A percentile compares a stretch with the other conserved stretches of the same genome.
phyloP scores from a whole-genome alignment of 2,888 invertebrate genomes.

The Acronicta alni region DNA sequence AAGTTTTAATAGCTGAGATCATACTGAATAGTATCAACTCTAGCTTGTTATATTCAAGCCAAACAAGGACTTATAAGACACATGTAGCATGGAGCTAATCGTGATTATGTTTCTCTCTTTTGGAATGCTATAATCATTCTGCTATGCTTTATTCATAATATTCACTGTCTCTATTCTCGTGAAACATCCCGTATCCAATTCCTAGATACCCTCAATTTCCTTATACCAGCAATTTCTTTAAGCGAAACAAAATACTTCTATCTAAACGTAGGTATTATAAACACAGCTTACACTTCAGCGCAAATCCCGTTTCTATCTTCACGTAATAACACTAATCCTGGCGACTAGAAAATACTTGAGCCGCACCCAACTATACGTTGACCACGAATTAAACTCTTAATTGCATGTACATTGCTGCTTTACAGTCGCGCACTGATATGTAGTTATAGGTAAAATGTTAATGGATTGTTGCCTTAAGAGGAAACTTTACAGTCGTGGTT shows the following conservation, averaged over 20 bases:
- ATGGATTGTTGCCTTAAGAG: constrained; percentile 80
- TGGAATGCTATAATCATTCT: not conserved
- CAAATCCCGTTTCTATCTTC: constrained; percentile 55
- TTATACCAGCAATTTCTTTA: constrained; percentile 39
- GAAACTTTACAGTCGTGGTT: constrained; percentile 60
- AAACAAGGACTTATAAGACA: not conserved
- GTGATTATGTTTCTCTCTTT: not conserved
- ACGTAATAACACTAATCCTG: constrained; percentile 58
- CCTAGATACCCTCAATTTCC: constrained; percentile 30
- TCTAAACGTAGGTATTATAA: constrained; percentile 41
- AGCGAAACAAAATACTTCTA: constrained; percentile 42
- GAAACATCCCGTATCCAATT: constrained; percentile 33
- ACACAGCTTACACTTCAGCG: constrained; percentile 50
- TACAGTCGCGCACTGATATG: constrained; percentile 71
- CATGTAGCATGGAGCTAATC: not conserved
- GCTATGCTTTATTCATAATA: not conserved
- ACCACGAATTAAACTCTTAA: constrained; percentile 64
- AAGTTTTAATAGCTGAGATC: constrained; percentile 2
- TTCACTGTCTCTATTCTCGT: constrained; percentile 8
- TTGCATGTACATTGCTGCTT: constrained; percentile 69
- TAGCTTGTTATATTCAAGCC: not conserved
- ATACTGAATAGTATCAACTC: not conserved
- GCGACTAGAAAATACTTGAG: constrained; percentile 47
- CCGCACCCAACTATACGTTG: constrained; percentile 39
- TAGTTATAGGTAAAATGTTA: constrained; percentile 78